Conservation (phyloP, 2,888 invertebrate species). For the Pterobdella sp. region DNA sequence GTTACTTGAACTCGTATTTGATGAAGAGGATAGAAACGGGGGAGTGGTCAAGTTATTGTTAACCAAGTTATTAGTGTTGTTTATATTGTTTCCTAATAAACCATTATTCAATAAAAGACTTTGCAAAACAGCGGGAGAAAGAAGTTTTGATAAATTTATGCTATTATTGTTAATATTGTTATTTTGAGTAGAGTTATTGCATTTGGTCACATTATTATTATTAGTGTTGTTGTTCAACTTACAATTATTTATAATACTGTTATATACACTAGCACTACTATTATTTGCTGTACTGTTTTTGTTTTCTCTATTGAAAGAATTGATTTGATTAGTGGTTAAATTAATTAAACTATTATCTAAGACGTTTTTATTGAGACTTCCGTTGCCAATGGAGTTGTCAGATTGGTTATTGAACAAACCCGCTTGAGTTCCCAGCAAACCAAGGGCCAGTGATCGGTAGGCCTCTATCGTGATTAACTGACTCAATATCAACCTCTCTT, state of each 20-base stretch:
- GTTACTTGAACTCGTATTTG: not conserved
- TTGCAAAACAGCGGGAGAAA: not conserved
- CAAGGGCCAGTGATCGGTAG: not conserved
- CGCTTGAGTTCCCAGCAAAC: not conserved
- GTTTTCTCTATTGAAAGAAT: not conserved
- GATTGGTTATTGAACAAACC: not conserved
- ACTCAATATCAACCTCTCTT: constrained; percentile 80
- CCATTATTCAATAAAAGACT: constrained; percentile 9
- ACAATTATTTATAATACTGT: too few relatives aligned
- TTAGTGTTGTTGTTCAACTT: not conserved
- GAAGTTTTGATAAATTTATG: not conserved
- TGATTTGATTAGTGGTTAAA: not conserved
- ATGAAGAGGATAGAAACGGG: not conserved
- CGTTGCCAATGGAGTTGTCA: not conserved
- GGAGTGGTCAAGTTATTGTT: not conserved
- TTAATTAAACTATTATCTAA: not conserved
- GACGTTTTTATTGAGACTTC: not conserved
- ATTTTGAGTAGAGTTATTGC: not conserved
- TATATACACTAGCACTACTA: not conserved
- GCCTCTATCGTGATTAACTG: constrained; percentile 62
- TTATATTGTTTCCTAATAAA: constrained; percentile 1
- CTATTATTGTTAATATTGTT: constrained; percentile 11
- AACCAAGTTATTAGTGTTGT: not conserved
- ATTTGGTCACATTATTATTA: not conserved
- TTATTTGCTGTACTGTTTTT: not conserved